Base-by-base conservation (phyloP, 1,140 invertebrate genomes). In the Lasaia peninsularis region DNA sequence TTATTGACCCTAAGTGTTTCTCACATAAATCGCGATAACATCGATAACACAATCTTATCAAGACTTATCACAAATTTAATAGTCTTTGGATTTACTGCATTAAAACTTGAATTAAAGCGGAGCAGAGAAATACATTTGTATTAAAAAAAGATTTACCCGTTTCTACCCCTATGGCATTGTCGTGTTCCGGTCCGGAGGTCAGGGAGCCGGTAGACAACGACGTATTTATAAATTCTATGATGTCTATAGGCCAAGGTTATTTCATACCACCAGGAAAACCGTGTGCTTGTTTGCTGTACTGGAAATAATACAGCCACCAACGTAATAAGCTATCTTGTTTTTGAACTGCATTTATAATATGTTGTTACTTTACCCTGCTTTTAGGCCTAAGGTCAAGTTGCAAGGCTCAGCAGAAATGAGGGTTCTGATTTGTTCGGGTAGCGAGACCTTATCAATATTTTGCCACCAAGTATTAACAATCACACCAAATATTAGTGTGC, bases 401-500 rank as follows among this genome's bases (percentile, higher is more conserved):
- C 40, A 18, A n/a, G n/a, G 40, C 40, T 20, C 11, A 44, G 40
- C 40, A 44, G 40, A 44, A 44, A 44, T 9, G 40, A 44, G 40
- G 40, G 40, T 44, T 18, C 40, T 44, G 40, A 44, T 44, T 44
- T 44, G 14, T 20, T 44, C 40, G 40, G 40, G 18, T 44, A 44
- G 40, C 40, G 40, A 10, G 40, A 44, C 16, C 16, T 44, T 3
- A 44, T 18, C 40, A 44, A 44, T 20, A 44, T 28, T 28, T 14
- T 12, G 50, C 14, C 20, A 28, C 12, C 35, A 54, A 60, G 51
- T 53, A 32, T 11, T 49, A 55, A 37, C 12, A 10, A 60, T 56
- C 58, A 65, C 52, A 69, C 60, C 59, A 64, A 67, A 67, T 62
- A 68, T 56, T 28, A 58, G 63, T 65, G 67, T 69, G 67, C 67